Evolutionary conservation across 2,797 vertebrate species (phyloP), one percentile per base, ranked within the genome.

Genomic region (Martes flavigula): DNA sequence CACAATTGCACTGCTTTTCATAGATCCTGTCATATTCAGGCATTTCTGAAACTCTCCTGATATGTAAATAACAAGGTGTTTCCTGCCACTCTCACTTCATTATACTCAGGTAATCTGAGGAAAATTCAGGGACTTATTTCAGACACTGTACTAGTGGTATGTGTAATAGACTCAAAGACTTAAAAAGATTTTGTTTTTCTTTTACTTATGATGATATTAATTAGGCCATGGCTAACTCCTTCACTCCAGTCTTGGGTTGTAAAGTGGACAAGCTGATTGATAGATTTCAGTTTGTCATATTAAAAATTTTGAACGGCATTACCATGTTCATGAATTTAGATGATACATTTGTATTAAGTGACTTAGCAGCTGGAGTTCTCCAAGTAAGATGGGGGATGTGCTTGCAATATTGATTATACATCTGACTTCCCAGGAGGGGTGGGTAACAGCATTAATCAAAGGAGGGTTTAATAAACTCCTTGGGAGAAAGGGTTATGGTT

Each of bases 381-480:
- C 54, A 92, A 89, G 95, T 95, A 83, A 92, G 0, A 1, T 5
- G 43, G 92, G n/a, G 92, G 1, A 54, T 75, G 79, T 87, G n/a
- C 70, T 93, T 95, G 18, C 81, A 94, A 90, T 79, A 96, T 75
- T 93, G 96, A 96, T 70, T 96, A 82, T 51, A 93, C 35, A 56
- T 94, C 51, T 97, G 90, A 95, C n/a, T 97, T 98, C 91, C 85
- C 75, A 68, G 27, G 92, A 48, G 64, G 68, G 8, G 1, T 46
- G 58, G 40, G 54, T 54, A 35, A 82, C 8, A 94, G 12, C 79
- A 95, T 97, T 98, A 97, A 97, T 95, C 90, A 98, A 97, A 98
- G 4, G n/a, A 97, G 93, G 72, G 56, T 75, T 97, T 98, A 98
- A 98, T 98, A 97, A 98, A 98, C 87, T 98, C 43, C 60, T 78